Percentiles rank a stretch among this genome's conserved stretches.
These are phyloP conservation scores for Coluber constrictor DNA, from an alignment of 2,797 vertebrate genomes.

Conservation along the genomic window DNA sequence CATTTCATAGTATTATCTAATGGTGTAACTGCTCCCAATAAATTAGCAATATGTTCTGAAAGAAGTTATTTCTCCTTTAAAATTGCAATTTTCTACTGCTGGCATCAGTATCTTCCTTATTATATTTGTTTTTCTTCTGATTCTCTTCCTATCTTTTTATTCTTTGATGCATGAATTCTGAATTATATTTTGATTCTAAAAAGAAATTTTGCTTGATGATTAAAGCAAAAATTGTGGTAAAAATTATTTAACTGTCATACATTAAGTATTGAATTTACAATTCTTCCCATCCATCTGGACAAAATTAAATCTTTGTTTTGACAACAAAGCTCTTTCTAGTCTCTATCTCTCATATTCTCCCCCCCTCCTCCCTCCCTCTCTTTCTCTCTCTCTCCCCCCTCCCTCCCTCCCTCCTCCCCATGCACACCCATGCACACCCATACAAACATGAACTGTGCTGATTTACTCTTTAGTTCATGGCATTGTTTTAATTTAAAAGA, in stretches of 20 bases:
- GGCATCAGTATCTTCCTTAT: not conserved
- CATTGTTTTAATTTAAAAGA: constrained; percentile 22
- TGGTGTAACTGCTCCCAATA: constrained; percentile 14
- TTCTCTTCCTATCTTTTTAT: constrained; percentile 8
- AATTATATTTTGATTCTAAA: constrained; percentile 34
- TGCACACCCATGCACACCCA: not conserved
- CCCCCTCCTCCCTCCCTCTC: no score
- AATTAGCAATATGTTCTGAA: constrained; percentile 33
- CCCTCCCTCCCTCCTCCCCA: not conserved
- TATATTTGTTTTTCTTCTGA: not conserved
- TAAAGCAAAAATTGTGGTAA: not conserved
- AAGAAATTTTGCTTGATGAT: constrained; percentile 6
- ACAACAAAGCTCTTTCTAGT: not conserved
- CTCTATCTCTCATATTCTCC: not conserved
- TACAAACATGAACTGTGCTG: not conserved
- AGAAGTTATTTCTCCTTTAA: constrained; percentile 8
- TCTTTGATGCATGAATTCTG: not conserved
- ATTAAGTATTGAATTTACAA: not conserved
- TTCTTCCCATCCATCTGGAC: not conserved
- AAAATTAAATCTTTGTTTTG: not conserved
- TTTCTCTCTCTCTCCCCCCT: no score
- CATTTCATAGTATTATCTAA: not conserved
- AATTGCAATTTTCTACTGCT: constrained; percentile 6
- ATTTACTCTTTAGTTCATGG: not conserved
- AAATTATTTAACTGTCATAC: constrained; percentile 1